Base-by-base conservation (phyloP, 2,797 vertebrate species). In the Anguilla anguilla region DNA sequence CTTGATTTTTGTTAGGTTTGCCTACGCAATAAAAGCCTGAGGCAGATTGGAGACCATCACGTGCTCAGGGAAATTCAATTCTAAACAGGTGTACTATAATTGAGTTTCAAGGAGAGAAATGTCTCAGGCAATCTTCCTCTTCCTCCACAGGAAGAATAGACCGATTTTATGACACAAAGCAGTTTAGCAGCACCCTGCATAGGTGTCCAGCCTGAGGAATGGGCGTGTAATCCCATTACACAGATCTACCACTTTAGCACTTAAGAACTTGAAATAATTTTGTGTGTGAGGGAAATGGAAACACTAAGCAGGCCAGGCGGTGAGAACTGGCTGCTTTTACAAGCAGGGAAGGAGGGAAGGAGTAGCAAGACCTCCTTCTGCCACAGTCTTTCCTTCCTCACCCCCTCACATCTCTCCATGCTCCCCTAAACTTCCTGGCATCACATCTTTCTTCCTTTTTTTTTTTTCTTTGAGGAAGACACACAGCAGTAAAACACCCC, bases 401-500 rank as follows among this genome's bases (percentile, higher is more conserved):
- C 22, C 35, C 82, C 43, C 46, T 28, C 28, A 2, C 64, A n/a
- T 39, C 7, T 15, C 10, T 19, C 0, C n/a, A 22, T 35, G 83
- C 69, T 69, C 57, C 25, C 39, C 51, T 11, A 85, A 79, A 88
- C 83, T 25, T 69, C 49, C 67, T 53, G 83, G 49, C 83, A 85
- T 35, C 31, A 51, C 83, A 77, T 61, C 49, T 72, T 83, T 81
- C 28, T 81, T 67, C 4, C 85, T 84, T 87, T 74, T 19, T 83
- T 19, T 83, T 74, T 39, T 74, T 84, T 67, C 57, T 57, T 67
- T 22, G 19, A 39, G 86, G 74, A 85, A 86, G 89, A 39, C 81
- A 86, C 61, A 64, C 43, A 64, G 86, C 85, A 88, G 57, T 89
- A 88, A 88, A 90, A 77, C 82, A 85, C 81, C 87, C 72, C 84